Conservation (phyloP, 2,888 invertebrate genomes). For the Cyclophora punctaria region DNA sequence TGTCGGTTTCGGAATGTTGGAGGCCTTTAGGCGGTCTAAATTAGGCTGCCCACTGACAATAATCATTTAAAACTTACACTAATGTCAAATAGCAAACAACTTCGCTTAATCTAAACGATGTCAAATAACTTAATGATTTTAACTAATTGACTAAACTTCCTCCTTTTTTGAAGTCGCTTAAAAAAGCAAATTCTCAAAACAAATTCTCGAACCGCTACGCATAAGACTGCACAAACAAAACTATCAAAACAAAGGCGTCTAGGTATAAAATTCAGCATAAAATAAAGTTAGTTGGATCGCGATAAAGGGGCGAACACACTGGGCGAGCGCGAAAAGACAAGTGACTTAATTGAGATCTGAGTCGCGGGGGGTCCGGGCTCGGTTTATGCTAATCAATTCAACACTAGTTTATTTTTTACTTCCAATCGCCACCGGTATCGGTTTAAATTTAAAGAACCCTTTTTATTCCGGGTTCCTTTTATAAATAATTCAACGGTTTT, state of each 20-base stretch:
- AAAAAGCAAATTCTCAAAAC: slow-evolving; percentile 16
- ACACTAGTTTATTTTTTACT: slow-evolving; percentile 64
- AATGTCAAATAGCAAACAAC: too few relatives aligned
- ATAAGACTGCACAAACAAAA: not conserved
- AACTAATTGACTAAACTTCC: too few relatives aligned
- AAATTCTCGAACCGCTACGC: too few relatives aligned
- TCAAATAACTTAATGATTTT: too few relatives aligned
- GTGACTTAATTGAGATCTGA: slow-evolving; percentile 69
- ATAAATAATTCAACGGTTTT: slow-evolving; percentile 4
- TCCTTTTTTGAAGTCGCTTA: not conserved
- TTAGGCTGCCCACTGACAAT: too few relatives aligned
- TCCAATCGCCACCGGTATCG: slow-evolving; percentile 57
- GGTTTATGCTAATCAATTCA: slow-evolving; percentile 72
- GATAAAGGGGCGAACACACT: slow-evolving; percentile 62
- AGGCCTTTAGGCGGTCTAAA: too few relatives aligned
- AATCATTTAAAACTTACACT: too few relatives aligned
- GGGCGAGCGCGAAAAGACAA: slow-evolving; percentile 63
- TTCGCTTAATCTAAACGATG: too few relatives aligned
- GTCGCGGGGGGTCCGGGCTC: slow-evolving; percentile 65
- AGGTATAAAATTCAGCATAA: slow-evolving; percentile 49
- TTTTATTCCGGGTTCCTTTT: slow-evolving; percentile 42
- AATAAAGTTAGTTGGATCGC: slow-evolving; percentile 54
- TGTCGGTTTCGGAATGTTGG: too few relatives aligned
- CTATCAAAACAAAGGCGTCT: slow-evolving; percentile 25
- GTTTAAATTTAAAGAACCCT: slow-evolving; percentile 23